A percentile compares a stretch with the other conserved stretches of the same genome.
Conservation (phyloP, 2,888 invertebrate species). For the Habrosyne pyritoides region DNA sequence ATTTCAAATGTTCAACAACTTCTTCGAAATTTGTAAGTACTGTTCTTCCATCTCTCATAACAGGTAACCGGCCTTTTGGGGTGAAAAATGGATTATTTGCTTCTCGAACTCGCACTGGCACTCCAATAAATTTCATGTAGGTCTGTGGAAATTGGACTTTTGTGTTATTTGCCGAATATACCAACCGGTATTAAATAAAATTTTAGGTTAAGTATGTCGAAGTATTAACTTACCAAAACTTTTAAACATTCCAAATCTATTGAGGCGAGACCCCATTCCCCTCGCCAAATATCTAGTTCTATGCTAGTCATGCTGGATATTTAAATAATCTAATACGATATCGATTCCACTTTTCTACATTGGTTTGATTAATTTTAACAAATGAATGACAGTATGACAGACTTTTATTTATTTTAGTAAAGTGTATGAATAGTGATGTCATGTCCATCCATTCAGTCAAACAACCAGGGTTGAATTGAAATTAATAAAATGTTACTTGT, state of each 20-base stretch:
- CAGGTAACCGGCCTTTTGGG: conserved; percentile 88
- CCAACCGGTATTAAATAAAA: conserved; percentile 45
- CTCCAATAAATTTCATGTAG: conserved; percentile 89
- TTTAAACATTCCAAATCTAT: conserved; percentile 92
- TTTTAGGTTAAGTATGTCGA: conserved; percentile 47
- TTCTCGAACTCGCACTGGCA: conserved; percentile 87
- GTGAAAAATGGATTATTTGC: conserved; percentile 88
- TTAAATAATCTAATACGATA: conserved; percentile 20
- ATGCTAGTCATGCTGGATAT: conserved; percentile 63
- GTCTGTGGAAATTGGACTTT: conserved; percentile 68
- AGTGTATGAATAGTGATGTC: too few relatives aligned
- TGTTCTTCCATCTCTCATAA: conserved; percentile 84
- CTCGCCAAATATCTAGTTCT: conserved; percentile 91
- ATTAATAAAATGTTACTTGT: too few relatives aligned
- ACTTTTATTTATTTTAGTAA: too few relatives aligned
- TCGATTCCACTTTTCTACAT: conserved; percentile 27
- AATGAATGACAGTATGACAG: conserved; percentile 17
- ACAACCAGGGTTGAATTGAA: too few relatives aligned
- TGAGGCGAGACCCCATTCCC: conserved; percentile 94
- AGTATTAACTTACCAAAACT: conserved; percentile 86
- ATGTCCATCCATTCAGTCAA: too few relatives aligned
- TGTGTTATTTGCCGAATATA: conserved; percentile 21
- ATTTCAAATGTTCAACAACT: conserved; percentile 87
- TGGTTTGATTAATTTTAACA: conserved; percentile 15
- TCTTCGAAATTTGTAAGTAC: conserved; percentile 86